Evolutionary conservation across 2,888 invertebrate genomes (phyloP), one percentile per base, ranked within the genome.

Genomic region (Cheilosia variabilis): DNA sequence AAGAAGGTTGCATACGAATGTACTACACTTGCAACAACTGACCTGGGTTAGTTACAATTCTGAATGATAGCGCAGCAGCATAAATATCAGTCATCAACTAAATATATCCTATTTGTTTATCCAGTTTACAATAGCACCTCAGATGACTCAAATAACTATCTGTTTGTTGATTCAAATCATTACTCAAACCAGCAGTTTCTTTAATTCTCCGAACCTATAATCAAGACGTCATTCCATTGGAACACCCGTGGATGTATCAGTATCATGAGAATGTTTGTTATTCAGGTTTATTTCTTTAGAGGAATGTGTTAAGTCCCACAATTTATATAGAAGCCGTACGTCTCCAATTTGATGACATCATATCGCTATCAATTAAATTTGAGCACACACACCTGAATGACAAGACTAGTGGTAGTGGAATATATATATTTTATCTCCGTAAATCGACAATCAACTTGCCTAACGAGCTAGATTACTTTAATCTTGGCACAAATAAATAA

Each of bases 261-360:
- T 4, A n/a, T 43, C 24, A 5, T 24, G 13, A 37, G 37, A 37
- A 37, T 37, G 13, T 19, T 58, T 50, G n/a, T 17, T 4, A 60
- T 68, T 76, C 68, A 52, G 43, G 68, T 76, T 76, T 76, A 52
- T 43, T 22, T 53, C 57, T 50, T 60, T 22, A 19, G 63, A 41
- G 19, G 45, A 41, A 60, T 82, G 65, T 65, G 57, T 41, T 69
- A 43, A 77, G 15, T 68, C 27, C 31, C 15, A 72, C 52, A 27
- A 71, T 47, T 68, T 43, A n/a, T 63, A 75, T 45, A 24, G 63
- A 65, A 76, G 37, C 53, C 58, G 62, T 73, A 66, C 73, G 63
- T 68, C 66, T 41, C 60, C 45, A 34, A 69, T 60, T 72, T 69
- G 83, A 79, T 84, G 83, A 84, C 83, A 79, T 84, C 83, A 84